These are phyloP conservation scores for Salarias fasciatus DNA, from an alignment of 2,797 vertebrate genomes.

Conservation along the genomic window DNA sequence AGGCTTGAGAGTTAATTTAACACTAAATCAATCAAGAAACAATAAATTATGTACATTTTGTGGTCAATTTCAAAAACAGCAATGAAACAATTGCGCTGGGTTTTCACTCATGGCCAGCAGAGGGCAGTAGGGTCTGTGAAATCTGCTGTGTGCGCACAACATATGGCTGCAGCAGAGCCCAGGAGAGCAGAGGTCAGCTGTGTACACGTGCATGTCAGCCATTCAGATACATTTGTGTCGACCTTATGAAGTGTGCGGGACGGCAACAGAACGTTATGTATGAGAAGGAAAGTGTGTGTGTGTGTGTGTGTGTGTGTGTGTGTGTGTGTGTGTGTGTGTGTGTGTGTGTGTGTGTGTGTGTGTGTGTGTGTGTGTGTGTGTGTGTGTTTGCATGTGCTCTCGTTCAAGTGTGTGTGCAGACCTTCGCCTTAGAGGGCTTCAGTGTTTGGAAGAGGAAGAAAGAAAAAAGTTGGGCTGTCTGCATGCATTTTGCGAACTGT, in stretches of 20 bases:
- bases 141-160: slow-evolving; percentile 29
- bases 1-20: too few species aligned
- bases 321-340: slow-evolving; percentile 9
- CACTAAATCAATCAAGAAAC: too few species aligned
- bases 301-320: slow-evolving; percentile 11
- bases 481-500: slow-evolving; percentile 33
- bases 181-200: slow-evolving; percentile 36
- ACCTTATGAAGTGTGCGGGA: slow-evolving; percentile 69
- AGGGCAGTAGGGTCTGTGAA: slow-evolving; percentile 67
- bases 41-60: not conserved
- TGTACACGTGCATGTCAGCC: slow-evolving; percentile 59
- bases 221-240: slow-evolving; percentile 62
- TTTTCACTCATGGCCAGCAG: slow-evolving; percentile 57
- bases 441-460: slow-evolving; percentile 71
- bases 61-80: not conserved
- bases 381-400: slow-evolving; percentile 15
- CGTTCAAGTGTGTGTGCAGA: slow-evolving; percentile 13
- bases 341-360: too few species aligned
- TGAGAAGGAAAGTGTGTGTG: not conserved
- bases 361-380: not conserved
- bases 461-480: slow-evolving; percentile 54
- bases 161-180: slow-evolving; percentile 26
- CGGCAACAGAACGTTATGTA: slow-evolving; percentile 53
- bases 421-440: slow-evolving; percentile 43
- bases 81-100: not conserved